phyloP scores from a whole-genome alignment of 2,797 vertebrate genomes.

The Mormyrus hasselquistii region DNA sequence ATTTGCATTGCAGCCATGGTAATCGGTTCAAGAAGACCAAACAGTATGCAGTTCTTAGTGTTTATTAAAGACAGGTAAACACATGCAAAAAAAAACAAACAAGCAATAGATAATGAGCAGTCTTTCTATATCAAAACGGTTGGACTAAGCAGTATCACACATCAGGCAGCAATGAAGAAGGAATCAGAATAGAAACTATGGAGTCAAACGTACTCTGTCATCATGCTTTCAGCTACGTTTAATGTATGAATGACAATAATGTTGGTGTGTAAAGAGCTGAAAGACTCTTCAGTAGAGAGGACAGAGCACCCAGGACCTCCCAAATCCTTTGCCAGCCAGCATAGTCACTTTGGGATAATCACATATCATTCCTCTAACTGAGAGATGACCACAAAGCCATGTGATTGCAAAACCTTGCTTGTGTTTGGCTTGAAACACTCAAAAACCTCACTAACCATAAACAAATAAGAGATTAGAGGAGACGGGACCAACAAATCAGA shows the following conservation, averaged over 20 bases:
- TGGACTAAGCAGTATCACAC: background rate
- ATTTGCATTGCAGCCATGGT: background rate
- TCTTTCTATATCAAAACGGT: background rate
- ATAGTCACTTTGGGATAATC: background rate
- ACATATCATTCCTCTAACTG: background rate
- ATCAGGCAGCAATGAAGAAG: background rate
- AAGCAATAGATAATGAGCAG: background rate
- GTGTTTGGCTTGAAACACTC: background rate
- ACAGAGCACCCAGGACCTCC: background rate
- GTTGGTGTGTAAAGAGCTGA: background rate
- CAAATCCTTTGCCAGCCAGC: background rate
- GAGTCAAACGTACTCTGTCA: background rate
- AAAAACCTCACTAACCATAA: background rate
- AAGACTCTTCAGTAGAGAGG: background rate
- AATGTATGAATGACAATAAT: background rate
- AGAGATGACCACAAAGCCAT: background rate
- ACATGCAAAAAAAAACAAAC: background rate
- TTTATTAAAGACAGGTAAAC: conserved; percentile 3
- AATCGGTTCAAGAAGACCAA: background rate
- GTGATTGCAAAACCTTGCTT: background rate
- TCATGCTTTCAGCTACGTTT: background rate
- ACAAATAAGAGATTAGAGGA: background rate
- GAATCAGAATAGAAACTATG: background rate
- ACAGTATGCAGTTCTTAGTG: background rate
- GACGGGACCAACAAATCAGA: background rate